These are phyloP conservation scores for Uromys caudimaculatus DNA, from an alignment of 2,797 vertebrate species.

Conservation along the genomic window DNA sequence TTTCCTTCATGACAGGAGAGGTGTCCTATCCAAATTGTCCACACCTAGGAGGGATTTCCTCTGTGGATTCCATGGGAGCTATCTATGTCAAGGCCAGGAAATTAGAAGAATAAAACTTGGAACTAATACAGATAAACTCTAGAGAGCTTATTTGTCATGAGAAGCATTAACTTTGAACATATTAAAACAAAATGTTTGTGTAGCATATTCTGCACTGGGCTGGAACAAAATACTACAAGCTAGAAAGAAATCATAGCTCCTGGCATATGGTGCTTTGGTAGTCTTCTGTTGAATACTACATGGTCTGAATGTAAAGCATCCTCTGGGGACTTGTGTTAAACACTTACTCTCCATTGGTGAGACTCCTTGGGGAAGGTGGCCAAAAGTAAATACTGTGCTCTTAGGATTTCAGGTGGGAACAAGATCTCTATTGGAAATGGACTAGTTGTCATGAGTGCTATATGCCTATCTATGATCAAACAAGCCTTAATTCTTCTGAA, in stretches of 20 bases:
- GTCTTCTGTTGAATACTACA: not conserved
- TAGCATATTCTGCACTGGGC: not conserved
- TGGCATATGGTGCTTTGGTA: not conserved
- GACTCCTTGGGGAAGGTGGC: not conserved
- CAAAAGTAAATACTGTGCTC: not conserved
- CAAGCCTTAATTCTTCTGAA: not conserved
- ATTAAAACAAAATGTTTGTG: not conserved
- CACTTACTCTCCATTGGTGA: not conserved
- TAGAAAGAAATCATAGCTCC: not conserved
- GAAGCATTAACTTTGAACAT: constrained; percentile 41
- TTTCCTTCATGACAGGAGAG: not conserved
- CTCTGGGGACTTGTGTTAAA: not conserved
- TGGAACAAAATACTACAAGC: not conserved
- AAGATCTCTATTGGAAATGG: not conserved
- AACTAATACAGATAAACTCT: constrained; percentile 6
- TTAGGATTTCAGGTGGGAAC: not conserved
- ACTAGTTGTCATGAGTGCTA: too few species aligned
- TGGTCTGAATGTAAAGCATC: not conserved
- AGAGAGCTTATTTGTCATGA: constrained; percentile 25
- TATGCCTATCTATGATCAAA: not conserved
- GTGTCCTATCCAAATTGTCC: not conserved
- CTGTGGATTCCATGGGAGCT: not conserved
- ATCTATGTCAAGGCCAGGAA: constrained; percentile 39
- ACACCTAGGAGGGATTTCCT: constrained; percentile 56
- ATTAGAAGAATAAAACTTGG: constrained; percentile 60